Base-by-base conservation (phyloP, 2,888 invertebrate species). In the Amphipoea lucens region DNA sequence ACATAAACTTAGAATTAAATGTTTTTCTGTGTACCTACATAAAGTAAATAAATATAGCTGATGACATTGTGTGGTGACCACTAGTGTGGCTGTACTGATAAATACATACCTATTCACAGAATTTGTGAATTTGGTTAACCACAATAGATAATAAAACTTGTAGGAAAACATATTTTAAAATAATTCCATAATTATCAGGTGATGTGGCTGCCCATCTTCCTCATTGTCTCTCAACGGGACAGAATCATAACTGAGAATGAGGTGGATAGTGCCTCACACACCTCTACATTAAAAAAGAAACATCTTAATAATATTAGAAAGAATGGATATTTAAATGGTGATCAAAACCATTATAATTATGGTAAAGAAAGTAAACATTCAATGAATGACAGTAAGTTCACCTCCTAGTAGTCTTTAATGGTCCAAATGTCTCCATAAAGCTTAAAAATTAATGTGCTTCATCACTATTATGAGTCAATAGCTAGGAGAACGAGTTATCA, bases 31-130 rank as follows among this genome's bases (percentile, higher is more conserved):
- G 42, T 77, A 65, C 54, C n/a, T 82, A 62, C 20, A 7, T 42
- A 51, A 14, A 51, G 1, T 14, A 54, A 62, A 54, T 42, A 57
- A 74, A 82, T n/a, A 62, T 42, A 29, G 4, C 20, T 76, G 29
- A 42, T 67, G 42, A 14, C 6, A 57, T 40, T 54, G 54, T 71
- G 42, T 45, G n/a, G 60, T 81, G 70, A 67, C 66, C 36, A 40
- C 4, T 42, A 42, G 42, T 81, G 73, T 74, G 70, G 70, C 6
- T 60, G 69, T 74, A 70, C 69, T 74, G 73, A 57, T 74, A 74
- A 81, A 74, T 83, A 83, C 83, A 76, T 83, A 85, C 85, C 83
- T 85, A 83, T 67, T 70, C 82, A 85, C 82, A 76, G 66, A 66
- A 63, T 70, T 23, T 76, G 76, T 69, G 73, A 85, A 85, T 81